Base-by-base conservation (phyloP, 1,140 invertebrate genomes). In the Drosophila parvula region DNA sequence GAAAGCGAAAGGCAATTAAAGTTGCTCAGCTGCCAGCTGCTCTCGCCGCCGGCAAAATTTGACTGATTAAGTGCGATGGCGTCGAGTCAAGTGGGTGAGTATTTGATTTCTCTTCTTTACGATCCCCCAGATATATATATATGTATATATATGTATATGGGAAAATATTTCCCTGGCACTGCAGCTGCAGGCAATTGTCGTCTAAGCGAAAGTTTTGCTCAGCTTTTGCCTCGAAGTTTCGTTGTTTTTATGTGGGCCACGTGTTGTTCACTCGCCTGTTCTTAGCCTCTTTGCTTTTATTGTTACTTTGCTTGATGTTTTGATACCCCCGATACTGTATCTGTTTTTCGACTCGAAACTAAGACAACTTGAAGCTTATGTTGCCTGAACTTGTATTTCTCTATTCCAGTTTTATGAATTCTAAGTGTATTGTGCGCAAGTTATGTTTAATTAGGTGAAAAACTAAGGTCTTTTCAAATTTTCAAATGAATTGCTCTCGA, bases 141-240 rank as follows among this genome's bases (percentile, higher is more conserved):
- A n/a, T n/a, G 12, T 18, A 18, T 22, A 27, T 30, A n/a, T 55
- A 8, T n/a, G 4, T 48, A 2, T 30, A 48, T 4, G 5, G 34
- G 50, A 51, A 51, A 27, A 22, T 22, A 38, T 41, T 45, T 12
- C 28, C 34, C 10, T 50, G 48, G 32, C 34, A 70, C 12, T 82
- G 75, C 79, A 86, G 79, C 82, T 86, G 83, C 82, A 88, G 83
- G 82, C 82, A 81, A 81, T 63, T 60, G 47, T 85, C 68, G 74
- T 74, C 78, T 78, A 56, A 34, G 48, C 10, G 38, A 85, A 81
- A 79, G 59, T 50, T 83, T 86, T 67, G 22, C 70, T 41, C 64
- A 67, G 47, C 45, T 78, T 48, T 43, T 27, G 16, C 28, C 36
- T 22, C 34, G 59, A 68, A 53, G 55, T 50, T 63, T 32, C n/a